Conservation (phyloP, 2,113 vertebrate species). For the Orcinus orca region DNA sequence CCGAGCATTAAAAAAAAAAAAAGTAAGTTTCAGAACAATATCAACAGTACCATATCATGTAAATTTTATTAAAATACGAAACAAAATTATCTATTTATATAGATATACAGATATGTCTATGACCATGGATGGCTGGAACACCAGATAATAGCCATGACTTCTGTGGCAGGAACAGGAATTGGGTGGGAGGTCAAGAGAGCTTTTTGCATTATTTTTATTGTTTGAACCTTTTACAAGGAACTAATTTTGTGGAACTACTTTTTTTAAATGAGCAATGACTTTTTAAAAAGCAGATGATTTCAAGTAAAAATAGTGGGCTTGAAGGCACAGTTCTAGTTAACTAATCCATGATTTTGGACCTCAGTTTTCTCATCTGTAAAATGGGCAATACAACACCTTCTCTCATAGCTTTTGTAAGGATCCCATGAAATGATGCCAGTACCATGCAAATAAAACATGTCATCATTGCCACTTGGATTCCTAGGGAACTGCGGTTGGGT, state of each 20-base stretch:
- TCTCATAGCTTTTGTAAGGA: not conserved
- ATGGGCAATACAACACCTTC: not conserved
- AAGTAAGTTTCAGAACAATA: too few relatives aligned
- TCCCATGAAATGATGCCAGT: not conserved
- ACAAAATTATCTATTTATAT: not conserved
- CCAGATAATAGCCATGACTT: not conserved
- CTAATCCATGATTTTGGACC: not conserved
- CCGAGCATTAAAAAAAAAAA: too few relatives aligned
- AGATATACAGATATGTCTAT: too few relatives aligned
- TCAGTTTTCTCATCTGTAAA: not conserved
- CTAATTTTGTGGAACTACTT: not conserved
- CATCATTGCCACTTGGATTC: not conserved
- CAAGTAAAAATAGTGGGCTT: not conserved
- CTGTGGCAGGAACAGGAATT: not conserved
- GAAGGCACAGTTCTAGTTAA: not conserved
- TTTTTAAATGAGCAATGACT: not conserved
- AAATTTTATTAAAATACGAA: not conserved
- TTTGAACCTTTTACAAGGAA: not conserved
- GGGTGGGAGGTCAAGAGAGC: not conserved
- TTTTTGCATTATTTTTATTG: constrained; percentile 18
- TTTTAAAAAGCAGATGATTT: not conserved
- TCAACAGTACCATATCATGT: not conserved
- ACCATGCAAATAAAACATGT: not conserved
- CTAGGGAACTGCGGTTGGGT: not conserved
- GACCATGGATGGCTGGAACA: too few relatives aligned